These are phyloP conservation scores for Epicauta chinensis DNA, from an alignment of 1,140 invertebrate genomes.

Conservation along the genomic window DNA sequence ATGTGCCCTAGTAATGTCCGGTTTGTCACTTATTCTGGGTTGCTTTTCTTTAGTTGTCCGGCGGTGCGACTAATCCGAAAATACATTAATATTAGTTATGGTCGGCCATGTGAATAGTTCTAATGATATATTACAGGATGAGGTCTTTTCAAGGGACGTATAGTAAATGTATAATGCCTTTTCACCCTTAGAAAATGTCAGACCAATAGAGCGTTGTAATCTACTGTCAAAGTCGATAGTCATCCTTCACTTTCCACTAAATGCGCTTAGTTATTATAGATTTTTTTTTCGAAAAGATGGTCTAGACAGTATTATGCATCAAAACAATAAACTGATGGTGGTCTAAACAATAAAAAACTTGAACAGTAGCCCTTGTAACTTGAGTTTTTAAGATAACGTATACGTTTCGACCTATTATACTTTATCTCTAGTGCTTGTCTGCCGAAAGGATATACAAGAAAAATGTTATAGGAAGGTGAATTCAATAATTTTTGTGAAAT, in stretches of 20 bases:
- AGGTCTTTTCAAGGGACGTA: conserved; percentile 23
- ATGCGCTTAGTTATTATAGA: not conserved
- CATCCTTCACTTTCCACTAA: conserved; percentile 23
- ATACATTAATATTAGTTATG: conserved; percentile 39
- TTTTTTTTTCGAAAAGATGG: conserved; percentile 4
- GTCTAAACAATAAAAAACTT: not conserved
- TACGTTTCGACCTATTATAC: too few species aligned
- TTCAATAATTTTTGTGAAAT: too few species aligned
- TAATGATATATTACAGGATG: conserved; percentile 33
- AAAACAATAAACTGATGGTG: not conserved
- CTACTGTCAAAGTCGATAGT: conserved; percentile 31
- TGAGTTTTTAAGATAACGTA: too few species aligned
- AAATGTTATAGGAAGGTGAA: too few species aligned
- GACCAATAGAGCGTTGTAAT: conserved; percentile 32
- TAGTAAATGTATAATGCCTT: conserved; percentile 5
- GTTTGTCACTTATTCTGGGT: conserved; percentile 31
- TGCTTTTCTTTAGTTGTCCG: conserved; percentile 22
- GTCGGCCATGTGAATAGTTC: conserved; percentile 25
- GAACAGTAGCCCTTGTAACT: not conserved
- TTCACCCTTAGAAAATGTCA: conserved; percentile 13
- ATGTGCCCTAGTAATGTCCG: conserved; percentile 33
- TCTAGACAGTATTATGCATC: not conserved
- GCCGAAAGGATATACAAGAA: too few species aligned
- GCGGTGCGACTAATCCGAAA: conserved; percentile 30
- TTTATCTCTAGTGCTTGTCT: too few species aligned